phyloP scores from a whole-genome alignment of 1,140 invertebrate genomes.

The Formica selysi region DNA sequence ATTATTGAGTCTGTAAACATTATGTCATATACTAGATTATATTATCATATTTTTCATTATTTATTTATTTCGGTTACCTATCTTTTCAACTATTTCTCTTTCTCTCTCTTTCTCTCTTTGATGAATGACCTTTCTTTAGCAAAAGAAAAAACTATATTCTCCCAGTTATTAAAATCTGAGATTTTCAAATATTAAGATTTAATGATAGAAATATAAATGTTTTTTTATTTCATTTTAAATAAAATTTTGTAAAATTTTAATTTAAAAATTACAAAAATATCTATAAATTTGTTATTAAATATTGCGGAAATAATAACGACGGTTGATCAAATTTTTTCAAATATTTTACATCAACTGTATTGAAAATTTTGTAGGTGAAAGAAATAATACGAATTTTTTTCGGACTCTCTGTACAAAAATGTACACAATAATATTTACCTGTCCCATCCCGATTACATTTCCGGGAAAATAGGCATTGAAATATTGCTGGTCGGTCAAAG shows the following conservation, averaged over 20 bases:
- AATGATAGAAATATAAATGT: background rate
- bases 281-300: background rate
- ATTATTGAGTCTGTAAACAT: conserved; percentile 5
- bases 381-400: background rate
- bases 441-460: conserved; percentile 97
- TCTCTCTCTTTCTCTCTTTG: background rate
- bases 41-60: background rate
- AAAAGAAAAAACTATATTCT: background rate
- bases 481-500: conserved; percentile 94
- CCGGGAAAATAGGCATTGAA: conserved; percentile 99
- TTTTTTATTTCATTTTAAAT: background rate
- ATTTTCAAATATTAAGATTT: background rate
- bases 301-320: background rate
- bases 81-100: background rate
- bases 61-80: background rate
- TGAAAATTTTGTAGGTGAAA: background rate
- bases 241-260: background rate
- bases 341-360: background rate
- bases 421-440: conserved; percentile 85
- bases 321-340: background rate
- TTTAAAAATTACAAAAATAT: background rate
- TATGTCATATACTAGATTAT: background rate
- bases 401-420: background rate
- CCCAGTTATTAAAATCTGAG: background rate
- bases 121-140: background rate